Evolutionary conservation across 2,113 vertebrate genomes (phyloP).

Genomic region (Lepus timidus): DNA sequence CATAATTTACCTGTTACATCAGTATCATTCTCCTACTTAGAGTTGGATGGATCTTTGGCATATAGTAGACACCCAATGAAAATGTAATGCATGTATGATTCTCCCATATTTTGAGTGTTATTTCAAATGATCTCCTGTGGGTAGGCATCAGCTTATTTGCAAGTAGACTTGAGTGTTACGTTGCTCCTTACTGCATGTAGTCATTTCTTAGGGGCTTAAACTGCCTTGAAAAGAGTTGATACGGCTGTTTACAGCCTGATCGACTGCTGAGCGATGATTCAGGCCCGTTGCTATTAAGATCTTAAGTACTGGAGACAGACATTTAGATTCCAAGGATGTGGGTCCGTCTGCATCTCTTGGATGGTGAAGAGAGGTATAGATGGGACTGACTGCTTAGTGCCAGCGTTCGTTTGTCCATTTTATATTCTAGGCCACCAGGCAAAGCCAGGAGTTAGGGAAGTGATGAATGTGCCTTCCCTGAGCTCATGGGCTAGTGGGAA

Average conservation of each 20-base stretch:
- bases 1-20: not conserved
- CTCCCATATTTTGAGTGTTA: slow-evolving; percentile 17
- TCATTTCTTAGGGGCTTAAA: slow-evolving; percentile 39
- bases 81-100: not conserved
- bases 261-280: not conserved
- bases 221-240: slow-evolving; percentile 6
- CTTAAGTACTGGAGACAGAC: not conserved
- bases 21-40: not conserved
- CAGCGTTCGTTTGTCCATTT: not conserved
- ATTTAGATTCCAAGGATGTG: slow-evolving; percentile 1
- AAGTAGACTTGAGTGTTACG: not conserved
- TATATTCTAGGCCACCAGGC: not conserved
- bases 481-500: not conserved
- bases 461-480: not conserved
- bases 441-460: not conserved
- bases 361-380: not conserved
- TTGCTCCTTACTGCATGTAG: not conserved
- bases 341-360: not conserved
- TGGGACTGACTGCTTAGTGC: not conserved
- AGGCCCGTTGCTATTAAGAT: not conserved
- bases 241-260: not conserved
- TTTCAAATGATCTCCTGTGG: not conserved
- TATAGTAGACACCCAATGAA: not conserved
- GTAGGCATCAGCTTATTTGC: slow-evolving; percentile 10
- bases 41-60: not conserved